Evolutionary conservation across 1,140 invertebrate species (phyloP).

Genomic region (Macrostomum lignano): DNA sequence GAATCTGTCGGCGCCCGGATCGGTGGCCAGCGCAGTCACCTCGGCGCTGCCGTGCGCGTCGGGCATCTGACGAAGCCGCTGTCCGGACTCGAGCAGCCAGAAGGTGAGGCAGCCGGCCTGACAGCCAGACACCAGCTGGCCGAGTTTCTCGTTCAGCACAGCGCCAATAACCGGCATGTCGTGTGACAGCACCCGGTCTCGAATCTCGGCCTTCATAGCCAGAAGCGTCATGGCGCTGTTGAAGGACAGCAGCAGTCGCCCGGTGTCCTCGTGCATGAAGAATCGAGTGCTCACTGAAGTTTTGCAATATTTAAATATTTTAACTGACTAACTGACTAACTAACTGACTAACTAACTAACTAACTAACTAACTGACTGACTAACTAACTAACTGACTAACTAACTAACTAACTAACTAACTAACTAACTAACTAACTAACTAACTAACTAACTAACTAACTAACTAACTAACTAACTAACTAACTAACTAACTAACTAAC

Average conservation of each 20-base stretch:
- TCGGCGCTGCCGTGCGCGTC: constrained; percentile 19
- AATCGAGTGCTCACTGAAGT: constrained; percentile 13
- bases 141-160: constrained; percentile 19
- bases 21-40: constrained; percentile 19
- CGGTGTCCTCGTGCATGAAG: constrained; percentile 17
- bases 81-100: constrained; percentile 27
- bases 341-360: too few relatives aligned
- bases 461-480: too few relatives aligned
- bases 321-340: too few relatives aligned
- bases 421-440: too few relatives aligned
- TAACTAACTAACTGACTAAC: too few relatives aligned
- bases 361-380: too few relatives aligned
- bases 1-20: constrained; percentile 15
- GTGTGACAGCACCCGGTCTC: constrained; percentile 19
- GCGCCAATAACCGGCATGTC: constrained; percentile 21
- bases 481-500: too few relatives aligned
- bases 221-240: constrained; percentile 20
- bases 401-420: too few relatives aligned
- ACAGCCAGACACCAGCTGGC: constrained; percentile 19
- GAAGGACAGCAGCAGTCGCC: constrained; percentile 20
- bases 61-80: constrained; percentile 23
- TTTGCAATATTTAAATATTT: neutral
- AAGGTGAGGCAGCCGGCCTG: constrained; percentile 21
- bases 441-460: too few relatives aligned
- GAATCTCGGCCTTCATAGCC: constrained; percentile 24